Evolutionary conservation across 2,797 vertebrate species (phyloP), one percentile per base, ranked within the genome.

Genomic region (Coranthus polyacanthus): DNA sequence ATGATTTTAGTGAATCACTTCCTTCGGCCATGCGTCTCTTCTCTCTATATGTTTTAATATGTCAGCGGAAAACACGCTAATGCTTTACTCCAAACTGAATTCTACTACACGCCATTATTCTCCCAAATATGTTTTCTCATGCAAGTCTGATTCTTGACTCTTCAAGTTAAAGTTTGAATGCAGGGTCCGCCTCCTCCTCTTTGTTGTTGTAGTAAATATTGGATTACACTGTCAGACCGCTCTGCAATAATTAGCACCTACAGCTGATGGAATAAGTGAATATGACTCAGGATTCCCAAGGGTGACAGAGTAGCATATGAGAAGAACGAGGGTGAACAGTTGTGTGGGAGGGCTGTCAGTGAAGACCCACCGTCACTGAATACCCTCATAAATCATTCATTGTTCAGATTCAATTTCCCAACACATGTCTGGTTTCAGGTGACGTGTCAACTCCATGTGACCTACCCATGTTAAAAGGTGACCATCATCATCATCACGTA

Each of bases 341-440:
- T 6, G 58, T 41, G 68, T 64, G 50, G 38, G 71, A 69, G 72
- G 74, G 46, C 51, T 36, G 70, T 57, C 67, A 46, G 71, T 55
- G 20, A 22, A 16, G 42, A 67, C 76, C 70, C 66, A 61, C 53
- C 56, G 43, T 26, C 45, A 47, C 10, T 29, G 34, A 72, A 79
- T 62, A 49, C 49, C 11, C 64, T 78, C 78, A 85, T 92, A 52
- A 87, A 91, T 90, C 81, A 86, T 91, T 90, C 89, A 91, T 60
- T 8, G 42, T 56, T 50, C 38, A 45, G 83, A 70, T 86, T 73
- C 46, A 45, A 64, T 88, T 75, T 78, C 82, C 77, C 26, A 57
- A 61, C 71, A 77, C 72, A 75, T 70, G 72, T 67, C 45, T 62
- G 76, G 83, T 65, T 82, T 91, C 74, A 71, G 76, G 70, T 92